Conservation (phyloP, 2,888 invertebrate genomes). For the Ypsolopha sequella region DNA sequence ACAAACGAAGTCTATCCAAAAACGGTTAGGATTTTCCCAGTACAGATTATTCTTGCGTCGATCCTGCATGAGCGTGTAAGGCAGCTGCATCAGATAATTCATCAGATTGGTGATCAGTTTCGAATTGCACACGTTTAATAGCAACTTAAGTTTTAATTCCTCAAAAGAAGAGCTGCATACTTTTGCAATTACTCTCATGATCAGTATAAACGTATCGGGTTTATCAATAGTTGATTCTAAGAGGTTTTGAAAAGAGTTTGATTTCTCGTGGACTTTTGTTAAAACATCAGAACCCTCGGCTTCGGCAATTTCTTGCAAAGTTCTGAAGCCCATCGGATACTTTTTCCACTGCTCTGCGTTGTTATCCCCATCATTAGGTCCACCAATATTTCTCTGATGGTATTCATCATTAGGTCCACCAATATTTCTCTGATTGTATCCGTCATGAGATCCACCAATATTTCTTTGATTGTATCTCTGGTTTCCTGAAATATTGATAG, state of each 20-base stretch:
- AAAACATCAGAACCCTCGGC: conserved; percentile 38
- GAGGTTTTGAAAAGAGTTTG: conserved; percentile 33
- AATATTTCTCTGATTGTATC: no score
- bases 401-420: no score
- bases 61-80: conserved; percentile 20
- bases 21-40: conserved; percentile 37
- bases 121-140: conserved; percentile 42
- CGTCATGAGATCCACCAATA: no score
- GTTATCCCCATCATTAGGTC: no score
- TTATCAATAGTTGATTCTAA: conserved; percentile 27
- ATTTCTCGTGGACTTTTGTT: conserved; percentile 30
- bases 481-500: no score
- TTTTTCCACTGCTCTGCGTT: no score
- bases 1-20: conserved; percentile 41
- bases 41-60: conserved; percentile 27
- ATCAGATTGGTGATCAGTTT: conserved; percentile 32
- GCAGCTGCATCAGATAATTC: conserved; percentile 41
- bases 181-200: conserved; percentile 47
- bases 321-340: conserved; percentile 23
- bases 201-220: conserved; percentile 38
- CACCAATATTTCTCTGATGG: no score
- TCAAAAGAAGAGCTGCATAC: conserved; percentile 38
- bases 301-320: conserved; percentile 33
- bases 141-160: conserved; percentile 33
- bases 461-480: no score